Base-by-base conservation (phyloP, 2,888 invertebrate species). In the Macropis europaea region DNA sequence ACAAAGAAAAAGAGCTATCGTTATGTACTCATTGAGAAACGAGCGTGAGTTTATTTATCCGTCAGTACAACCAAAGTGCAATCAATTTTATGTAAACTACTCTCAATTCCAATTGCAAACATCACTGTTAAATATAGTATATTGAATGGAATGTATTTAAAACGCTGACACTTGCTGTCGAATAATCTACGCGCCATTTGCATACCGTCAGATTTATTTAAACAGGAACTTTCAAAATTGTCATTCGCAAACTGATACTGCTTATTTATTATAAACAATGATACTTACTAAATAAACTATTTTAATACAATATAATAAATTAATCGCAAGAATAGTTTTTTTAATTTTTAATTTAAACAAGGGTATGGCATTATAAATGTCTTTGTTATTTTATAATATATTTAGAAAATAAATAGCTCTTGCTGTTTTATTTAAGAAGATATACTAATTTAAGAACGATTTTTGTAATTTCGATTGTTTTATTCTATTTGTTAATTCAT, bases 91-190 rank as follows among this genome's bases (percentile, higher is more conserved):
- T 6, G 24, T 24, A 38, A 34, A 43, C 22, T 48, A 42, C 34
- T 48, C 28, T 36, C 32, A 24, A 50, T 45, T 30, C 34, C 47
- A 17, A 63, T 40, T 40, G 30, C 38, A 19, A 26, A 9, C 47
- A 28, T 32, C 47, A 63, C 15, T 28, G 53, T 67, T 67, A 53
- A 62, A 67, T 62, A 62, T 62, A 62, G 53, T 32, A 17, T n/a
- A 17, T n/a, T 40, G 53, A 63, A 64, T 47, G 64, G 26, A 26
- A n/a, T 40, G 32, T 67, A 67, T 63, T 64, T 40, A 47, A 63
- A 67, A 53, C 47, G 63, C 6, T 63, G 52, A 62, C 34, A 15
- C 52, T 48, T 24, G 32, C 32, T 40, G 24, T 30, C 9, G 15
- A 42, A 28, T 22, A 32, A 63, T 63, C 40, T 32, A 26, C 32